Evolutionary conservation across 2,113 vertebrate species (phyloP), one percentile per base, ranked within the genome.

Genomic region (Saimiri boliviensis): DNA sequence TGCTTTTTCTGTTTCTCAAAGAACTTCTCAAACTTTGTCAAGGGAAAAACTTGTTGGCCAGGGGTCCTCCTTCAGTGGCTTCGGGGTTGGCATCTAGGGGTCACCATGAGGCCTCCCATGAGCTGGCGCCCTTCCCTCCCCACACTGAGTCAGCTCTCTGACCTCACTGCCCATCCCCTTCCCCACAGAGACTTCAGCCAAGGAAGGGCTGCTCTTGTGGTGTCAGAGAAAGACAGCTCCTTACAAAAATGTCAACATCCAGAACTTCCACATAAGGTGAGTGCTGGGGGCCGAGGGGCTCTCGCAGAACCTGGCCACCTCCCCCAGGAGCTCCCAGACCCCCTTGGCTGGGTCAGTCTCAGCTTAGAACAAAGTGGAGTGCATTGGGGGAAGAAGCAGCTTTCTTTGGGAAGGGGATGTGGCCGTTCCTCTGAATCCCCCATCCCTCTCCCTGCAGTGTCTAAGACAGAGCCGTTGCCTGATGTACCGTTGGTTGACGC

Each of bases 251-350:
- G 99, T 99, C 98, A 99, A 99, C 99, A 99, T 99, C 98, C 99
- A 99, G 96, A 99, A 99, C 99, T 99, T 99, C 98, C 99, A 99
- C 98, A 99, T 99, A 98, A 99, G 99, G 99, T 99, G 86, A 98
- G 98, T 95, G 94, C 30, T 35, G 1, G 6, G 7, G 70, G 47
- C 49, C 0, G 21, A 74, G 66, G 71, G 35, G 4, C 37, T 74
- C 81, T 21, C n/a, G 6, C 35, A 23, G 52, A 52, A 23, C 32
- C 2, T 0, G 12, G 17, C 81, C 19, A 32, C 52, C 45, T 52
- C 21, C 60, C 16, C 49, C 2, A 8, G 19, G 47, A 37, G 7
- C 56, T 35, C 13, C 5, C 20, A 4, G n/a, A 20, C 27, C 25
- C 23, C 35, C 45, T 32, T 49, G 52, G n/a, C n/a, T 32, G 52